phyloP scores from a whole-genome alignment of 1,140 invertebrate genomes.

The Dysdera silvatica region DNA sequence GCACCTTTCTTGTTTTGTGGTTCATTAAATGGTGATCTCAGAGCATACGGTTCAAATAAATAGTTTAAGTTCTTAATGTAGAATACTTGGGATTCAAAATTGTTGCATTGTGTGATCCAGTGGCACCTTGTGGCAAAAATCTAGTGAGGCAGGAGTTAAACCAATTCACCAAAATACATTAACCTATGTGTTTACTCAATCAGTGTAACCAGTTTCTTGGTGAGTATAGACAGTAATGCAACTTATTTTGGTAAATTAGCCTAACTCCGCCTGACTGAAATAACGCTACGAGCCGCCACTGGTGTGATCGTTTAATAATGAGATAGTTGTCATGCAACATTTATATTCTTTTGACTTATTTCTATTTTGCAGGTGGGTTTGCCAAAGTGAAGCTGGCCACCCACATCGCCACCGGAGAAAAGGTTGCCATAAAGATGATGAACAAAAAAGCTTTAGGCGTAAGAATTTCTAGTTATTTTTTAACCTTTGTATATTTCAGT shows the following conservation, averaged over 20 bases:
- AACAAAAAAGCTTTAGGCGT: slow-evolving; percentile 65
- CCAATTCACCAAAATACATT: no score
- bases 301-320: background rate
- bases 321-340: background rate
- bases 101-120: no score
- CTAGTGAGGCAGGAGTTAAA: no score
- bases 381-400: slow-evolving; percentile 71
- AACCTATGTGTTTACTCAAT: no score
- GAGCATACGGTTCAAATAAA: no score
- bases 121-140: no score
- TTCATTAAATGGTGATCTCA: no score
- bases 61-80: no score
- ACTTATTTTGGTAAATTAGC: background rate
- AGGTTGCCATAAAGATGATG: slow-evolving; percentile 81
- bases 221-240: background rate
- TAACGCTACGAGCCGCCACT: background rate
- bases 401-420: slow-evolving; percentile 66
- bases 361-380: slow-evolving; percentile 55
- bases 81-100: no score
- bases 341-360: no score
- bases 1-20: no score
- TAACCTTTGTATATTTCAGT: background rate
- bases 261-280: background rate
- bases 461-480: slow-evolving; percentile 39
- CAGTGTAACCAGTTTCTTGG: background rate